These are phyloP conservation scores for Malurus elegans DNA, from an alignment of 2,113 vertebrate species.

Conservation along the genomic window DNA sequence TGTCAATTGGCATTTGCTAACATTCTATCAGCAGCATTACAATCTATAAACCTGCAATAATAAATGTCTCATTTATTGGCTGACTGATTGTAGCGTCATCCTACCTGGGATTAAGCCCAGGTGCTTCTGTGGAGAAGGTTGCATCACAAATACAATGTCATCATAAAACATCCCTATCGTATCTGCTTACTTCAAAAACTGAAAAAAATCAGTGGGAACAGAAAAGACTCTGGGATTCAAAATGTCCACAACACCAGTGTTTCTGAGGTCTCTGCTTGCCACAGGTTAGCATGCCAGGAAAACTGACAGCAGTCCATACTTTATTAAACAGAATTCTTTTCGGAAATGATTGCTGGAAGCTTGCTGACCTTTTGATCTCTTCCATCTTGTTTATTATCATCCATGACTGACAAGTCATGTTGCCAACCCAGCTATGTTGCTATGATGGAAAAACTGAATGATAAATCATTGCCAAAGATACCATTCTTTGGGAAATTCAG, in stretches of 20 bases:
- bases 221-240: not conserved
- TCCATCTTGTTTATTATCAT: conserved; percentile 22
- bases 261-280: not conserved
- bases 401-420: not conserved
- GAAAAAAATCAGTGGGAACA: not conserved
- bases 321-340: not conserved
- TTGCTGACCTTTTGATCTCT: conserved; percentile 13
- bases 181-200: not conserved
- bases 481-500: conserved; percentile 11
- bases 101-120: not conserved
- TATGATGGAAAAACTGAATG: conserved; percentile 40
- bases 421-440: conserved; percentile 15
- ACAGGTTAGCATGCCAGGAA: not conserved
- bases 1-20: not conserved
- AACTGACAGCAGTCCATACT: not conserved
- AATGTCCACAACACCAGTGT: not conserved
- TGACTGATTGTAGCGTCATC: not conserved
- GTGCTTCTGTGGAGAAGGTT: not conserved
- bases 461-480: not conserved
- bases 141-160: not conserved
- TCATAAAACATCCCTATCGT: not conserved
- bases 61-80: not conserved
- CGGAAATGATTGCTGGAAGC: not conserved
- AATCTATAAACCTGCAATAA: not conserved
- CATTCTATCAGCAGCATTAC: not conserved